Base-by-base conservation (phyloP, 2,797 vertebrate species). In the Lutra lutra region DNA sequence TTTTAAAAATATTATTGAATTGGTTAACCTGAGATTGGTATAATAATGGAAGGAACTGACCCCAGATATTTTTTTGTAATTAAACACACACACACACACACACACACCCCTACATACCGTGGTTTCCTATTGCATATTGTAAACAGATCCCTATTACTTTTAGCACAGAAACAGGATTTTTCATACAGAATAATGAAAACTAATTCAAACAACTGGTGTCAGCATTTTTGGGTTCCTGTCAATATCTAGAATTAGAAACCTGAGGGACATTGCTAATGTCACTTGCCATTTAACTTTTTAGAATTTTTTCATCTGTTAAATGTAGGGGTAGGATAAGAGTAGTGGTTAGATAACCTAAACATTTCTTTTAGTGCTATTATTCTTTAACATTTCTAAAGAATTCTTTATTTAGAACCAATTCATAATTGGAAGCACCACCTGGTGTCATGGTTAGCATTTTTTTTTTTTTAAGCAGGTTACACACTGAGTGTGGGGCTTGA, bases 231-330 rank as follows among this genome's bases (percentile, higher is more conserved):
- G 17, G 14, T 80, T 91, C n/a, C 56, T 91, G 18, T 13, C 29
- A 51, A 89, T 21, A 32, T 68, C 20, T 91, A 48, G 70, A 56
- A 89, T 95, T 89, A 92, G 86, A 97, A 95, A 89, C 20, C 10
- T 58, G 25, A 86, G 13, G 48, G 38, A 82, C 25, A 35, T 79
- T 75, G 13, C 27, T 38, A 91, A 89, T 80, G 17, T 86, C 14
- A 86, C 3, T 78, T 94, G 32, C 70, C 68, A 56, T 84, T 95
- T 89, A 72, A 79, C 60, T 78, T 96, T 96, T 93, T 80, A 85
- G 40, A 94, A 89, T 7, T n/a, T 80, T 17, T 93, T 95, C 58
- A 94, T 91, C 94, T 96, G 35, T 82, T 86, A 95, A 94, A 93
- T 83, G 12, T 73, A 12, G 18, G 17, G 12, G 9, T 83, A 4